Base-by-base conservation (phyloP, 1,140 invertebrate genomes). In the Hermetia illucens region DNA sequence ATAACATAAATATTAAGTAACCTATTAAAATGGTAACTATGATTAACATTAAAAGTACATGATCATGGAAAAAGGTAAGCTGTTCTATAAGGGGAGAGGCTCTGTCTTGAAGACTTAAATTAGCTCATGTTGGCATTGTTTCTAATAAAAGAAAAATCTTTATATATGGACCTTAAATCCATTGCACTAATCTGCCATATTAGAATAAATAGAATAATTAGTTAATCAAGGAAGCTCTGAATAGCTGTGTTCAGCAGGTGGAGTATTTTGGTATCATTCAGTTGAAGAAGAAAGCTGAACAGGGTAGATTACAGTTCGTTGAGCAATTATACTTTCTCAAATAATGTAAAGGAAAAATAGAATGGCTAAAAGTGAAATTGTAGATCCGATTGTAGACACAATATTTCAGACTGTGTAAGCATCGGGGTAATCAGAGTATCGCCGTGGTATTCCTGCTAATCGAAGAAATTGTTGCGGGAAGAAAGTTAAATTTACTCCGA, bases 391-490 rank as follows among this genome's bases (percentile, higher is more conserved):
- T 22, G 72, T 73, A 20, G 74, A 75, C 42, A 78, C 45, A 45
- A 69, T 52, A 69, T 81, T 80, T 72, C 74, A 79, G 44, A 54
- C 45, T 38, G 58, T 57, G 55, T 63, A 80, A 38, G 55, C 55
- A 65, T 80, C 76, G 4, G 76, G 72, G 43, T 79, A 83, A 60
- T 83, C 77, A 22, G 71, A 71, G 45, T 78, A 77, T 27, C 77
- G 74, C 36, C 77, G 74, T 25, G 80, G 79, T 63, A 82, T 80
- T 2, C 78, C 77, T 29, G 63, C 65, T 65, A 81, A 60, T 17
- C 77, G 77, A 69, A 80, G 64, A 56, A 79, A 82, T 66, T 82
- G 75, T 66, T 79, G 73, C 15, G 77, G 76, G 25, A 81, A 80
- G 61, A 81, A 82, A n/a, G 76, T 79, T 65, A 79, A 45, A 68